Percentiles rank a stretch among this genome's conserved stretches.
Evolutionary conservation across 2,797 vertebrate genomes (phyloP).

Genomic region (Pseudocheirus occidentalis): DNA sequence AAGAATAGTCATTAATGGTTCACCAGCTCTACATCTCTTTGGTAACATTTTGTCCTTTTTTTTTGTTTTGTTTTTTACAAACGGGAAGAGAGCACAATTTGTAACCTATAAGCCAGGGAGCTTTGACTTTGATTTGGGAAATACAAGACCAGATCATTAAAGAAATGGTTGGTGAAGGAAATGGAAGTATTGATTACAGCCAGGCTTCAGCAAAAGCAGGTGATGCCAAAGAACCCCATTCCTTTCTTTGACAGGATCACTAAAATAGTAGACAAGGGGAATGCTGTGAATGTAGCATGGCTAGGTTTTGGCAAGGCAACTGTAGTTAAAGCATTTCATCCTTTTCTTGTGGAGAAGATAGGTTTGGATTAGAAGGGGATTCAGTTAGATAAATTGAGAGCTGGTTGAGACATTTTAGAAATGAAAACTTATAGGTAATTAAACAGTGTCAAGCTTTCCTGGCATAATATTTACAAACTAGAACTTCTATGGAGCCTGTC

Average conservation of each 20-base stretch:
- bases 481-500: background rate
- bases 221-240: background rate
- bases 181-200: background rate
- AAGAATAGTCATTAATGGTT: background rate
- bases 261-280: background rate
- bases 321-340: background rate
- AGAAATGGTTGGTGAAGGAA: background rate
- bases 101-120: background rate
- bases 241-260: background rate
- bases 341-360: background rate
- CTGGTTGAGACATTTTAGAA: background rate
- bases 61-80: background rate
- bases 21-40: background rate
- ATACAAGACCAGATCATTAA: background rate
- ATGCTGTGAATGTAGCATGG: background rate
- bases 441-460: background rate
- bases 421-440: background rate
- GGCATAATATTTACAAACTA: background rate
- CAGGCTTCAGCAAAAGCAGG: background rate
- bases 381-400: background rate
- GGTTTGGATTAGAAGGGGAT: background rate
- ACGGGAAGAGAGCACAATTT: background rate
- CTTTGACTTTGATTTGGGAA: background rate
- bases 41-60: background rate
- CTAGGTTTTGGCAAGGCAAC: background rate